Evolutionary conservation across 2,888 invertebrate species (phyloP).

Genomic region (Acronicta alni): DNA sequence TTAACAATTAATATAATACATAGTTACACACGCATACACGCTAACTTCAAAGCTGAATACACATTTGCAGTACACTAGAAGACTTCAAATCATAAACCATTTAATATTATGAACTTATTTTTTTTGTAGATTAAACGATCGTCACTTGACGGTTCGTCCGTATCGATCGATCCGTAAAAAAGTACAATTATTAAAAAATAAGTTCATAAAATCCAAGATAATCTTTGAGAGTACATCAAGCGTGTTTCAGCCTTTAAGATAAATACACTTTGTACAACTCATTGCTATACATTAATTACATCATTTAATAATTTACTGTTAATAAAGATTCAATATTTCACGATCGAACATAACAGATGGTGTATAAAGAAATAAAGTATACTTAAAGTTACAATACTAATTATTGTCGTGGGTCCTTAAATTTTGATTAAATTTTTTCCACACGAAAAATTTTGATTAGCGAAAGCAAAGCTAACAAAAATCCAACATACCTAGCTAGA

Average conservation of each 20-base stretch:
- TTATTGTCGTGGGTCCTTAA: slow-evolving; percentile 83
- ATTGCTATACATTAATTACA: slow-evolving; percentile 55
- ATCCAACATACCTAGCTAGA: slow-evolving; percentile 17
- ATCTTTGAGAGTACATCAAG: slow-evolving; percentile 44
- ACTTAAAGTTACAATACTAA: slow-evolving; percentile 74
- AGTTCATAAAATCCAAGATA: slow-evolving; percentile 15
- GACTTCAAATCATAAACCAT: slow-evolving; percentile 14
- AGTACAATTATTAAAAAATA: slow-evolving; percentile 28
- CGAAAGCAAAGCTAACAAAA: slow-evolving; percentile 40
- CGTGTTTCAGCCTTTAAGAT: slow-evolving; percentile 43
- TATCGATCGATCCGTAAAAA: no score
- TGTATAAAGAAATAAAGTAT: slow-evolving; percentile 50
- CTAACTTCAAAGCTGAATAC: slow-evolving; percentile 56
- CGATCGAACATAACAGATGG: slow-evolving; percentile 47
- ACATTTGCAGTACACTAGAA: slow-evolving; percentile 52
- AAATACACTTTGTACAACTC: slow-evolving; percentile 59
- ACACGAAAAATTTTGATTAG: slow-evolving; percentile 41
- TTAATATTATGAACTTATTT: slow-evolving; percentile 20
- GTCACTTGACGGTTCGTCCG: slow-evolving; percentile 16
- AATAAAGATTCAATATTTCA: slow-evolving; percentile 59
- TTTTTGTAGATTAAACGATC: slow-evolving; percentile 41
- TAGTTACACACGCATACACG: slow-evolving; percentile 75
- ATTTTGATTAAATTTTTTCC: slow-evolving; percentile 62
- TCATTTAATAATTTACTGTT: slow-evolving; percentile 46
- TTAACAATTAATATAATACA: slow-evolving; percentile 85